Evolutionary conservation across 2,888 invertebrate species (phyloP).

Genomic region (Steinernema carpocapsae): DNA sequence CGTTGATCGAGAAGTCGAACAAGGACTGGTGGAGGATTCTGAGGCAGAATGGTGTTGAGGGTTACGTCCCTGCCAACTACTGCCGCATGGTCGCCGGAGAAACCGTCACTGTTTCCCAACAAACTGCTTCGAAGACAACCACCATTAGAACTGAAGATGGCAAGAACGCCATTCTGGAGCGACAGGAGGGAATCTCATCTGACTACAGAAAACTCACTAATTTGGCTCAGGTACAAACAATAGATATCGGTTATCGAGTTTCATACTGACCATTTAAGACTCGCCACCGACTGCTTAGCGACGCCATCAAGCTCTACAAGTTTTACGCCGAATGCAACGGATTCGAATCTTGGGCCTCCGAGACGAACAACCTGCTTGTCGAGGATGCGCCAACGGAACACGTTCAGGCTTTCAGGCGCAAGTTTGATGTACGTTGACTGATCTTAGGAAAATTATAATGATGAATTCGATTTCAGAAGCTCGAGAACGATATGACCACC

Average conservation of each 20-base stretch:
- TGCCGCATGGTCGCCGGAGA: conserved; percentile 52
- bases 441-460: not conserved
- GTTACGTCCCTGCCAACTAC: conserved; percentile 91
- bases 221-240: conserved; percentile 75
- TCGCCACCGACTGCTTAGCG: conserved; percentile 84
- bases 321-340: conserved; percentile 96
- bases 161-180: conserved; percentile 53
- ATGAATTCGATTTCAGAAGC: conserved; percentile 75
- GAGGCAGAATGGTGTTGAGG: conserved; percentile 85
- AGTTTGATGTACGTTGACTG: conserved; percentile 79
- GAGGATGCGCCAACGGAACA: conserved; percentile 84
- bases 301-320: conserved; percentile 87
- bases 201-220: conserved; percentile 81
- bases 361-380: conserved; percentile 85
- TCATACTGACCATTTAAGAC: conserved; percentile 70
- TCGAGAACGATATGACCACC: conserved; percentile 91
- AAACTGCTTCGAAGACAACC: conserved; percentile 41
- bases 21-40: conserved; percentile 96
- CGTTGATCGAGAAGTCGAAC: conserved; percentile 80
- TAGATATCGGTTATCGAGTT: not conserved
- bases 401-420: conserved; percentile 88
- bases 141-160: not conserved
- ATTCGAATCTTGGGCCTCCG: conserved; percentile 95
- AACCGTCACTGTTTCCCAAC: conserved; percentile 48
- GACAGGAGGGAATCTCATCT: conserved; percentile 60